Percentiles rank a stretch among this genome's conserved stretches.
These are phyloP conservation scores for Poeciliopsis infans DNA, from an alignment of 2,797 vertebrate genomes.

Conservation along the genomic window DNA sequence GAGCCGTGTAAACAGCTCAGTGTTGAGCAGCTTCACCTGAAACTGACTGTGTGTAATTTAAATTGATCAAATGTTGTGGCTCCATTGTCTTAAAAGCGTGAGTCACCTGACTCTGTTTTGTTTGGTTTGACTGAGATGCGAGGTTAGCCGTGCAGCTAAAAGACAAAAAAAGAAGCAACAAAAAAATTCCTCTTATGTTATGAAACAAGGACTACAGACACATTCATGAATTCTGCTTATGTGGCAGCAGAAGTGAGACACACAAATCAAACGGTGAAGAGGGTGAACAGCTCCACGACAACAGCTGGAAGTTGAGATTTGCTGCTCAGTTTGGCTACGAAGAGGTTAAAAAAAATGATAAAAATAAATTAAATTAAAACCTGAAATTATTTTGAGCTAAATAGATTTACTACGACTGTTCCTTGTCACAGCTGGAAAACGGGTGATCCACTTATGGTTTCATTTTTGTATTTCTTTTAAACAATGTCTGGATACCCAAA, in stretches of 20 bases:
- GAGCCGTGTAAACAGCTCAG: constrained; percentile 55
- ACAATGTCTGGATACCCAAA: background rate
- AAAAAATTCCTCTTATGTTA: background rate
- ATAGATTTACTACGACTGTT: background rate
- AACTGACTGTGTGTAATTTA: constrained; percentile 58
- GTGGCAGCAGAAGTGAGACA: background rate
- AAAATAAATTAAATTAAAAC: background rate
- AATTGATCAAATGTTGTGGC: constrained; percentile 48
- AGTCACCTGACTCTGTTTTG: constrained; percentile 17
- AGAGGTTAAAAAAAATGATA: background rate
- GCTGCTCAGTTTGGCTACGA: background rate
- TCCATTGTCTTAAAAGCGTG: constrained; percentile 29
- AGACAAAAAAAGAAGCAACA: too few relatives aligned
- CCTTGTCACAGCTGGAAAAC: background rate
- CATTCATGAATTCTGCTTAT: background rate
- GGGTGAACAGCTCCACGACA: too few relatives aligned
- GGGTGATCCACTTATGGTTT: background rate
- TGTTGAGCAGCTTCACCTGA: constrained; percentile 33
- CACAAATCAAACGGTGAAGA: background rate
- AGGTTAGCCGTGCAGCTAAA: background rate
- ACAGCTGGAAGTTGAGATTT: background rate
- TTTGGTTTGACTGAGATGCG: constrained; percentile 8
- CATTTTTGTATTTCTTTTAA: background rate
- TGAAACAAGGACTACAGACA: background rate
- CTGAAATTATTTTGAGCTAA: background rate